Base-by-base conservation (phyloP, 2,113 vertebrate genomes). In the Phrynosoma platyrhinos region DNA sequence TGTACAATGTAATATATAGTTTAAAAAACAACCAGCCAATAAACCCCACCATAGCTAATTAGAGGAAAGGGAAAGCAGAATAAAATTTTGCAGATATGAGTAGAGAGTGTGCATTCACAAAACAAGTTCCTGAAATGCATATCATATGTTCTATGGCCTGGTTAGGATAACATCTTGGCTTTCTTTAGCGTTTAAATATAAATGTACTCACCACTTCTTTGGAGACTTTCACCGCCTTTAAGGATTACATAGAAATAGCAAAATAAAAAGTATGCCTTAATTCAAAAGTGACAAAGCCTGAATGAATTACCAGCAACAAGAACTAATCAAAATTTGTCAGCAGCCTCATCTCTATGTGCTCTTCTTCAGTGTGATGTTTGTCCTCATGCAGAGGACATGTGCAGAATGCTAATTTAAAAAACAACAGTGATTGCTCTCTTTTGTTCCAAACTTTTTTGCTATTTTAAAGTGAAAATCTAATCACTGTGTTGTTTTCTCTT, bases 281-380 rank as follows among this genome's bases (percentile, higher is more conserved):
- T 53, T 91, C 82, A 89, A 90, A 94, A 92, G 78, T 77, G 27
- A 62, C 82, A 69, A 93, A 89, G 89, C 84, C 87, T 87, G 86
- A 94, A 89, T 81, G 85, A 95, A 94, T 74, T 27, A 88, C 64
- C 18, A 72, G 12, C 79, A 82, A 9, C n/a, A 78, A 79, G 66
- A 74, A 64, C 53, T 42, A 55, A 78, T 72, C 23, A 14, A 12
- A 8, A 89, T 42, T 42, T n/a, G 40, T 14, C 36, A 66, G n/a
- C 68, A 79, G 87, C 58, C 79, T 68, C 85, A 71, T 40, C 62
- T 4, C 68, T 32, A 23, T 12, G 18, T 16, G 14, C 58, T 62
- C 58, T 62, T 62, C 40, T 74, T 84, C 42, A 27, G 30, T 20
- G 62, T 66, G 14, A 40, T 55, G 5, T 23, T 58, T 20, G 0